Evolutionary conservation across 2,113 vertebrate genomes (phyloP), one percentile per base, ranked within the genome.

Genomic region (Pelusios castaneus): DNA sequence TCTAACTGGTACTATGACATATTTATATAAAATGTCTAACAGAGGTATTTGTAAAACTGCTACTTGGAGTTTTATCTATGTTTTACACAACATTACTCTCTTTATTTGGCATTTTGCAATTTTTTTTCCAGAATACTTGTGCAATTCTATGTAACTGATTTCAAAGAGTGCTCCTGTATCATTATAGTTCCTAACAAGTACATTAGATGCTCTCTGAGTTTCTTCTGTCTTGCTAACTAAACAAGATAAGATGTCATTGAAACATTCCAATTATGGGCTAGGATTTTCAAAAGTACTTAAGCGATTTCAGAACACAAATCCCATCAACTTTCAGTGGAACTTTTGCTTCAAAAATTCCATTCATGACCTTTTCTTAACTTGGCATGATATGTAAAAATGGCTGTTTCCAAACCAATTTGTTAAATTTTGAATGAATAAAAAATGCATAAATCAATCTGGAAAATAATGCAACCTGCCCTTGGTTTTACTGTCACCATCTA

Each of bases 381-480:
- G 38, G 70, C 91, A 89, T 82, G 56, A 94, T 93, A 63, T 58
- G 70, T 14, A 78, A 51, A 77, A 55, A 77, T 82, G 13, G 21
- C 25, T 88, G 54, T 77, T 91, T 88, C 79, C 85, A 27, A n/a
- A 94, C 88, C 77, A 85, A 79, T 83, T 77, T 25, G 63, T 11
- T 89, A 87, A 86, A 88, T 34, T 87, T 45, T 55, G 94, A 91
- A 81, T 78, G 92, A 93, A 82, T 56, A 45, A 54, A 29, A 67
- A 54, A 92, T 91, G 92, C 80, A 82, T 88, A 88, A 86, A 75
- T 60, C 76, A 17, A 88, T 41, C 38, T 85, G 75, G 29, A 21
- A 91, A 94, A 79, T 87, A 84, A 82, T 83, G 45, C 73, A 24
- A 78, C 54, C 8, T 5, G 83, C 49, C 56, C 54, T 63, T 75